A percentile compares a stretch with the other conserved stretches of the same genome.
phyloP scores from a whole-genome alignment of 2,113 vertebrate genomes.

The mouse (Mus musculus) region DNA sequence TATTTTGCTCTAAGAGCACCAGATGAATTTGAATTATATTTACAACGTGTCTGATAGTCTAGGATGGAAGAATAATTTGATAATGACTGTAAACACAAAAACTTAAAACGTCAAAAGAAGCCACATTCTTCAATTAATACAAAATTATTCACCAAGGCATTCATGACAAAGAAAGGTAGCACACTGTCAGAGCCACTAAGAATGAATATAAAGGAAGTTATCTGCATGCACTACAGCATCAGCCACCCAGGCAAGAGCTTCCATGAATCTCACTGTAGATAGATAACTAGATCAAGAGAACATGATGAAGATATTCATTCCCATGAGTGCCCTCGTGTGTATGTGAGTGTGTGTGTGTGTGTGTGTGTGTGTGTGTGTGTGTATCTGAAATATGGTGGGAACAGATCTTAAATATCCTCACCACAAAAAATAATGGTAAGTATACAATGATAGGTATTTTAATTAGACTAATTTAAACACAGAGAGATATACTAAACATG shows the following conservation, averaged over 20 bases:
- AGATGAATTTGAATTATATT: neutral
- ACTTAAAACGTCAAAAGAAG: neutral
- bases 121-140: neutral
- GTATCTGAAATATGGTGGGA: neutral
- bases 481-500: neutral
- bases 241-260: neutral
- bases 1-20: neutral
- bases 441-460: neutral
- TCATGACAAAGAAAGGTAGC: neutral
- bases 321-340: neutral
- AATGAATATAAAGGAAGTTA: neutral
- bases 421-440: neutral
- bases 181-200: neutral
- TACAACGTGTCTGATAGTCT: neutral
- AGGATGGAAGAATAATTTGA: neutral
- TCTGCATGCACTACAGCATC: neutral
- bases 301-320: neutral
- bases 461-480: neutral
- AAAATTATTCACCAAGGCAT: neutral
- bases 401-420: neutral
- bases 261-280: neutral
- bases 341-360: neutral
- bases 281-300: neutral
- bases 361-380: neutral
- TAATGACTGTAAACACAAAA: neutral